phyloP scores from a whole-genome alignment of 1,140 invertebrate genomes.

The Limonius californicus region DNA sequence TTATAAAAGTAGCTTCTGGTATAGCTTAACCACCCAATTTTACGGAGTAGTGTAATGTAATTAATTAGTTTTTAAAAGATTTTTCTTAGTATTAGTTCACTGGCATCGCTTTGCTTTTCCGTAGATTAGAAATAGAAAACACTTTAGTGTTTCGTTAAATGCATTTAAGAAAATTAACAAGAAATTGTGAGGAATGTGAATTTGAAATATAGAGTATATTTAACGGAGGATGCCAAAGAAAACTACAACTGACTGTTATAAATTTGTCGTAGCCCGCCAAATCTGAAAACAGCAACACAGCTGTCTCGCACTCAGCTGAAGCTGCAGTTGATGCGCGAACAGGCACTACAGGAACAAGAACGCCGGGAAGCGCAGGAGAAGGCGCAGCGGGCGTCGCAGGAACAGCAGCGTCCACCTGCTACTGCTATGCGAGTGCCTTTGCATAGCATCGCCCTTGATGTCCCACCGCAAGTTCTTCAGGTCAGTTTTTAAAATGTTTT shows the following conservation, averaged over 20 bases:
- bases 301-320: constrained; percentile 81
- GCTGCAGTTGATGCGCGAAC: constrained; percentile 79
- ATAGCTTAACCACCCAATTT: too few relatives aligned
- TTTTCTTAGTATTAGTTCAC: too few relatives aligned
- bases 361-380: constrained; percentile 52
- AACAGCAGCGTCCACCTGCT: constrained; percentile 49
- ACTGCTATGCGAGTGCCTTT: constrained; percentile 55
- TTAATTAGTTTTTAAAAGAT: too few relatives aligned
- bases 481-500: too few relatives aligned
- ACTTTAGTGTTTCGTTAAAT: too few relatives aligned
- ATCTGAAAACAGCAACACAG: constrained; percentile 73
- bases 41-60: too few relatives aligned
- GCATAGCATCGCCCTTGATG: constrained; percentile 62
- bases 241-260: background rate
- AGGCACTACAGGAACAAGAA: constrained; percentile 70
- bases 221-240: too few relatives aligned
- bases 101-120: too few relatives aligned
- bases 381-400: constrained; percentile 39
- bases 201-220: background rate
- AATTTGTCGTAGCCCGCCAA: constrained; percentile 61
- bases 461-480: constrained; percentile 77
- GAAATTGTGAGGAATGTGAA: too few relatives aligned
- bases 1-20: too few relatives aligned
- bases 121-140: too few relatives aligned
- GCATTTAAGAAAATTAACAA: too few relatives aligned